Base-by-base conservation (phyloP, 2,113 vertebrate genomes). In the Abramis brama region DNA sequence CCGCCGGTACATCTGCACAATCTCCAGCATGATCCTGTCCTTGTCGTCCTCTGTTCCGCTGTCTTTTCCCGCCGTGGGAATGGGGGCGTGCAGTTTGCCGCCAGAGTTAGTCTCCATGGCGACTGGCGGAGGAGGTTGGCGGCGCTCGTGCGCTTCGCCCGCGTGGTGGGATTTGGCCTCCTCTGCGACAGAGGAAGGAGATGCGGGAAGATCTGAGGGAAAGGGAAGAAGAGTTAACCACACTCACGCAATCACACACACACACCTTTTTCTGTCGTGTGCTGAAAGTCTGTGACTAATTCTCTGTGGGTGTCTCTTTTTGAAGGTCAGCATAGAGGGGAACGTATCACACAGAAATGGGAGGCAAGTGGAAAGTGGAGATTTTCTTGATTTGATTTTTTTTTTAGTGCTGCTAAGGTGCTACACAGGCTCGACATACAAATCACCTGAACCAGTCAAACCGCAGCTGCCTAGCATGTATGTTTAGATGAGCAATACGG, bases 1-100 rank as follows among this genome's bases (percentile, higher is more conserved):
- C 89, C 95, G 96, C 90, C 96, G 92, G 80, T 98, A 99, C 90
- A 97, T 98, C 94, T 96, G 97, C 93, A 99, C 96, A 15, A 98
- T 98, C 95, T 98, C 97, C 92, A 98, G 96, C 94, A 99, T 97
- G 87, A 99, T 99, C 91, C 93, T 96, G 70, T 98, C 97, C 91
- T 99, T 99, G 93, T 99, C 97, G 47, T 99, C 98, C 90, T 99
- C 97, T 91, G 93, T 88, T 93, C 95, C 71, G 83, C 62, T 93
- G 89, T 94, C 94, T 83, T 90, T 91, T 83, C 88, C 81, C 76
- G 23, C 93, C 92, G 92, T 79, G 82, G 93, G 91, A n/a, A 93
- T 92, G 92, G 94, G 95, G 89, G 95, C 91, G 90, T 92, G 92
- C 88, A 89, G 47, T 66, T 83, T 89, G 86, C 92, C 83, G 82